These are phyloP conservation scores for Pseudomyrmex concolor DNA, from an alignment of 1,140 invertebrate genomes.

Conservation along the genomic window DNA sequence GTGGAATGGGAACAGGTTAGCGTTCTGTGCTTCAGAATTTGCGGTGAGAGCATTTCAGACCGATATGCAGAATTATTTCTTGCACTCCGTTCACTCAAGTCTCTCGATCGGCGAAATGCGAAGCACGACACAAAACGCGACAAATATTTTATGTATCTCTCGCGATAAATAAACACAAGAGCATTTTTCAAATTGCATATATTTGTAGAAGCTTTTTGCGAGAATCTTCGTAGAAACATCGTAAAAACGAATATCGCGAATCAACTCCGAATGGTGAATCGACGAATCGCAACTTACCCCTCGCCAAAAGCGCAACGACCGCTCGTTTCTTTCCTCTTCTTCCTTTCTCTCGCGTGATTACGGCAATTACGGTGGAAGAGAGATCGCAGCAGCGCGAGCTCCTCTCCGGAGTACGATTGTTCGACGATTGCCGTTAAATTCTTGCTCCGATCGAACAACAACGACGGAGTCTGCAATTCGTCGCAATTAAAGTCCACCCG, in stretches of 20 bases:
- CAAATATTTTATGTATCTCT: background rate
- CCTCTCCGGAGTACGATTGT: constrained; percentile 3
- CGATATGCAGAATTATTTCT: constrained; percentile 19
- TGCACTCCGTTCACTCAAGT: constrained; percentile 4
- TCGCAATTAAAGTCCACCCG: constrained; percentile 64
- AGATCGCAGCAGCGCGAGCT: background rate
- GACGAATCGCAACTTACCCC: no score
- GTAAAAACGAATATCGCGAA: no score
- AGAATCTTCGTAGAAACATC: no score
- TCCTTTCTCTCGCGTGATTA: constrained; percentile 20
- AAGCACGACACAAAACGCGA: background rate
- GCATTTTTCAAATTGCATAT: no score
- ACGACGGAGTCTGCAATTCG: constrained; percentile 50
- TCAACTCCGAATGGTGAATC: no score
- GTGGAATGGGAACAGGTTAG: constrained; percentile 58
- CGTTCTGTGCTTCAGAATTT: constrained; percentile 63
- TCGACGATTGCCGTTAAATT: constrained; percentile 55
- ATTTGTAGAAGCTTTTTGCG: no score
- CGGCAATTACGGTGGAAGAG: constrained; percentile 24
- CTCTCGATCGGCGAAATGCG: background rate
- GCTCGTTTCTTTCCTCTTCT: no score
- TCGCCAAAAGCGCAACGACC: no score
- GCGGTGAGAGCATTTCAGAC: constrained; percentile 50
- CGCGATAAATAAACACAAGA: no score
- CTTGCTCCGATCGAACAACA: background rate